Evolutionary conservation across 2,797 vertebrate species (phyloP), one percentile per base, ranked within the genome.

Genomic region (Melanotaenia pygmaea): DNA sequence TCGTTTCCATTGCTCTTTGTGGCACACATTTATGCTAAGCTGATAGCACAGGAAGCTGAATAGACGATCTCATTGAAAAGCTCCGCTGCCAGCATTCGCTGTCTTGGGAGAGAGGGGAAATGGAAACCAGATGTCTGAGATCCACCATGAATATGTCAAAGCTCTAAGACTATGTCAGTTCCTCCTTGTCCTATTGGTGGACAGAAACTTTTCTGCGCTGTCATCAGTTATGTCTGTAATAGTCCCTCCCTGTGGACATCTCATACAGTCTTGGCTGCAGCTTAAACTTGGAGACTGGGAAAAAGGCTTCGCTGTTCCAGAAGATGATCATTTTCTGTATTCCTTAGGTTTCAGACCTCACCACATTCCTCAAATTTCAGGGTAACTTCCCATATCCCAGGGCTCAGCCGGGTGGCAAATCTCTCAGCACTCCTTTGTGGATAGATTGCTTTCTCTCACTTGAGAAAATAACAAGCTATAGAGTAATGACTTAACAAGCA

Each of bases 401-500:
- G 89, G 85, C 89, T 86, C 89, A 87, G 85, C 90, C 89, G 91
- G 92, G 91, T 93, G 93, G 92, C 92, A 93, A 90, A 92, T 93
- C 92, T 94, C 92, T 94, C 89, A 92, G 89, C 91, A 81, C 90
- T 91, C 85, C 86, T 91, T 90, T 87, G 90, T 91, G 88, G 89
- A 93, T 87, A 88, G 90, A 91, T 91, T 91, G 91, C 91, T 92
- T 92, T 94, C 89, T 94, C 89, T 91, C 88, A 89, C 87, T 92
- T 92, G 92, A 89, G 93, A 94, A 93, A 94, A 94, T 93, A 94
- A 94, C 93, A 94, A 93, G 93, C 92, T 90, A 89, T 86, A 88
- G 91, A 92, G 91, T 94, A 94, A 94, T 94, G 91, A 94, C 92
- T 93, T 93, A 94, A 94, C 93, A 94, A 94, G 92, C 94, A 92